Conservation (phyloP, 2,797 vertebrate species). For the Mallotus villosus region DNA sequence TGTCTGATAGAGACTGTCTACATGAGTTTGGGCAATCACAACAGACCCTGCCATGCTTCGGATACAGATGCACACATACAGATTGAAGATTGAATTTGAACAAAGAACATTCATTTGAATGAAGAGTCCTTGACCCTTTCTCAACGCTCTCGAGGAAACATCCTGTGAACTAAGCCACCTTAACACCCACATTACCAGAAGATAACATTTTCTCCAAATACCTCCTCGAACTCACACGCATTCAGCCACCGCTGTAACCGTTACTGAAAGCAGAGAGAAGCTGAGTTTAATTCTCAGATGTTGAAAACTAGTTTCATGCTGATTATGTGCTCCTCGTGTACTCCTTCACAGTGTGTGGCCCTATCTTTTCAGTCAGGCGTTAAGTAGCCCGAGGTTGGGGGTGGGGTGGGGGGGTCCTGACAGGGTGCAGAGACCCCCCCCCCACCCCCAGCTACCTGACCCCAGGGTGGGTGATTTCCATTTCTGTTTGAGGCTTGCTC, state of each 20-base stretch:
- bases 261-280: not conserved
- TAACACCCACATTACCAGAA: not conserved
- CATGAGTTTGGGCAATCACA: not conserved
- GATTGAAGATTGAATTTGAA: no score
- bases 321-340: not conserved
- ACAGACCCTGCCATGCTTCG: not conserved
- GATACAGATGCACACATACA: not conserved
- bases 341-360: not conserved
- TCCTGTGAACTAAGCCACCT: not conserved
- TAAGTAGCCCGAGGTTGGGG: constrained; percentile 1
- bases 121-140: not conserved
- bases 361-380: not conserved
- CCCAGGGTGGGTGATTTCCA: not conserved
- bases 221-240: no score
- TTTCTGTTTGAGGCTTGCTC: not conserved
- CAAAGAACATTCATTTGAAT: not conserved
- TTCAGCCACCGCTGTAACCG: no score
- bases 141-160: not conserved
- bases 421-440: not conserved
- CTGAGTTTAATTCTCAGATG: constrained; percentile 3
- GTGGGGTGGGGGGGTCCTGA: not conserved
- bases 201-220: not conserved
- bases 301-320: constrained; percentile 12
- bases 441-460: not conserved
- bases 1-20: not conserved